phyloP scores from a whole-genome alignment of 92 coral and sea anemone species.

The Epizoanthus illoricatus region DNA sequence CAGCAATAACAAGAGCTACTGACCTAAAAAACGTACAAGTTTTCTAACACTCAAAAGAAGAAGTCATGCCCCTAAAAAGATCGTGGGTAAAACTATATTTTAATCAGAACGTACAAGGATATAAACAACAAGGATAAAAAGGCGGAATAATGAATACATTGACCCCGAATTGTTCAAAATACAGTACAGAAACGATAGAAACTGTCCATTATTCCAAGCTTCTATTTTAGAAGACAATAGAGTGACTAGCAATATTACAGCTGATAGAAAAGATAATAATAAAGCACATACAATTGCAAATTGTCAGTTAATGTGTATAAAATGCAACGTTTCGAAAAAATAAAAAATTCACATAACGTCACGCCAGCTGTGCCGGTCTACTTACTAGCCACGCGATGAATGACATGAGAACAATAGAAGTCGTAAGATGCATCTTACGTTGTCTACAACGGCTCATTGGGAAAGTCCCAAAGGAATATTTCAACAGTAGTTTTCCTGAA shows the following conservation, averaged over 20 bases:
- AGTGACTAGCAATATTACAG: constrained; percentile 32
- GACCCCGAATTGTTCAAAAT: constrained; percentile 44
- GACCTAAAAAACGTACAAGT: constrained; percentile 18
- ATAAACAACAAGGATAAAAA: background rate
- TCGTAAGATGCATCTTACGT: too few relatives aligned
- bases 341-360: too few relatives aligned
- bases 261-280: constrained; percentile 31
- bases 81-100: constrained; percentile 27
- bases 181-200: constrained; percentile 29
- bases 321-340: too few relatives aligned
- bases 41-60: constrained; percentile 5
- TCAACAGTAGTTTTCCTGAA: too few relatives aligned
- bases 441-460: too few relatives aligned
- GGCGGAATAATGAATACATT: constrained; percentile 17
- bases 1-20: constrained; percentile 26
- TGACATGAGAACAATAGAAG: too few relatives aligned
- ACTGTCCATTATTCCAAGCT: constrained; percentile 33
- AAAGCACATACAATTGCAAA: background rate
- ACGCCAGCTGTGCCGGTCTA: too few relatives aligned
- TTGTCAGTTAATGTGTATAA: too few relatives aligned
- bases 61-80: constrained; percentile 6
- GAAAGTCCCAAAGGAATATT: too few relatives aligned
- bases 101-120: background rate
- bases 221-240: constrained; percentile 37
- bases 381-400: too few relatives aligned